Evolutionary conservation across 1,140 invertebrate species (phyloP).

Genomic region (Megalopta genalis): DNA sequence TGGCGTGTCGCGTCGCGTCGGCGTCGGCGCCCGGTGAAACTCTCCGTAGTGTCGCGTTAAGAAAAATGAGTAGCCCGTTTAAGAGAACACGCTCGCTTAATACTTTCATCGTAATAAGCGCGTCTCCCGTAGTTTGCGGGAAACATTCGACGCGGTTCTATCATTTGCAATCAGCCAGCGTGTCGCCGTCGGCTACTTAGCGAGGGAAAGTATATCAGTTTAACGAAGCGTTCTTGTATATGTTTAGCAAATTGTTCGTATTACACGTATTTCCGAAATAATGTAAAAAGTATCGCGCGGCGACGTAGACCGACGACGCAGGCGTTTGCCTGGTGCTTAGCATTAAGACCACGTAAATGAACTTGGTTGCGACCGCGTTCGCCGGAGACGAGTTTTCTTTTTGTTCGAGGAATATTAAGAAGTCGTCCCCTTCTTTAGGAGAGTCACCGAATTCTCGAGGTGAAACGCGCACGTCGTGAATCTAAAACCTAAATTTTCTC

Average conservation of each 20-base stretch:
- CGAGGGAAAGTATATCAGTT: constrained; percentile 53
- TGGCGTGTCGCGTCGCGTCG: background rate
- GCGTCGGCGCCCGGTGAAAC: constrained; percentile 20
- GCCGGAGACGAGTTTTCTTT: constrained; percentile 27
- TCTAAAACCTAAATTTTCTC: constrained; percentile 62
- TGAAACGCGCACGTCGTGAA: constrained; percentile 55
- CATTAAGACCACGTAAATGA: constrained; percentile 5
- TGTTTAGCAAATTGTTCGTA: constrained; percentile 4
- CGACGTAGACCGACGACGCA: background rate
- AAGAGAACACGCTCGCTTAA: constrained; percentile 34
- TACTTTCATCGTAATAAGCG: constrained; percentile 63
- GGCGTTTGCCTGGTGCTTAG: background rate
- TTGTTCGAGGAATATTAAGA: constrained; percentile 57
- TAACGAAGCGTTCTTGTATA: constrained; percentile 18
- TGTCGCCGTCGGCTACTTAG: constrained; percentile 50
- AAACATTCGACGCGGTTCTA: constrained; percentile 44
- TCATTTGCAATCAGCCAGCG: constrained; percentile 61
- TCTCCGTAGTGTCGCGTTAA: constrained; percentile 5
- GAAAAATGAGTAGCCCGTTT: constrained; percentile 2
- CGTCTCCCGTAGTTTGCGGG: constrained; percentile 31
- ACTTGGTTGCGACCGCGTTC: background rate
- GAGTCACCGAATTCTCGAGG: constrained; percentile 60
- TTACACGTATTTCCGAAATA: background rate
- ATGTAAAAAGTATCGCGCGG: background rate
- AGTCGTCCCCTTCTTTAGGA: constrained; percentile 45